Base-by-base conservation (phyloP, 2,113 vertebrate genomes). In the Sinocyclocheilus grahami region DNA sequence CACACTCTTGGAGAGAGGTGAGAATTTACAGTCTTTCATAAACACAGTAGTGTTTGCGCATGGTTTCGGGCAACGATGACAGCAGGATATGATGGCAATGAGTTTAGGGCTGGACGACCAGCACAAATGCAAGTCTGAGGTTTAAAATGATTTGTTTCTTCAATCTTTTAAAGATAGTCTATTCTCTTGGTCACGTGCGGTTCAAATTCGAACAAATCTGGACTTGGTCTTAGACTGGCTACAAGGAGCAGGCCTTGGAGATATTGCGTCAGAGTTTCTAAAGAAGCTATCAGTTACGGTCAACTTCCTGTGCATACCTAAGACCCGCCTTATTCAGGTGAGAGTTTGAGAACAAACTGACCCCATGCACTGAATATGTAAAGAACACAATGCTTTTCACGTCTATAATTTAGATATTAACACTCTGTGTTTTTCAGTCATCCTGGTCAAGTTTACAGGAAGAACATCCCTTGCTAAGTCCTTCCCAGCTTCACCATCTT, bases 141-240 rank as follows among this genome's bases (percentile, higher is more conserved):
- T 33, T 55, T 16, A 51, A 60, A 86, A 46, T 33, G n/a, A 46
- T 85, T 24, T 67, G 4, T 51, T 55, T 75, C 9, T 78, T 2
- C 86, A 46, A 11, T 48, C 33, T 77, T 24, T 80, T 39, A 82
- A 46, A 91, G 96, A 96, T n/a, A 94, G 94, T 51, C 93, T 97
- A 86, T 98, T 97, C 91, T 97, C 97, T 0, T 98, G 97, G 97
- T 96, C 97, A 51, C 95, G 96, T 89, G 97, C 96, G 0, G 97
- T 98, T 84, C 97, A 97, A 89, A 97, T 98, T 89, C 95, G 96
- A 69, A 97, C 97, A 75, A 98, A 97, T 92, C 89, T 98, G 90
- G 97, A 98, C 88, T 91, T 98, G 71, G 96, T 98, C 81, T 89
- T 97, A 85, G 97, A 98, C 88, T 98, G 97, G 97, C 94, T 98